Percentiles rank a stretch among this genome's conserved stretches.
Evolutionary conservation across 92 coral and sea anemone genomes (phyloP).

Genomic region (Parazoanthus atlanticus): DNA sequence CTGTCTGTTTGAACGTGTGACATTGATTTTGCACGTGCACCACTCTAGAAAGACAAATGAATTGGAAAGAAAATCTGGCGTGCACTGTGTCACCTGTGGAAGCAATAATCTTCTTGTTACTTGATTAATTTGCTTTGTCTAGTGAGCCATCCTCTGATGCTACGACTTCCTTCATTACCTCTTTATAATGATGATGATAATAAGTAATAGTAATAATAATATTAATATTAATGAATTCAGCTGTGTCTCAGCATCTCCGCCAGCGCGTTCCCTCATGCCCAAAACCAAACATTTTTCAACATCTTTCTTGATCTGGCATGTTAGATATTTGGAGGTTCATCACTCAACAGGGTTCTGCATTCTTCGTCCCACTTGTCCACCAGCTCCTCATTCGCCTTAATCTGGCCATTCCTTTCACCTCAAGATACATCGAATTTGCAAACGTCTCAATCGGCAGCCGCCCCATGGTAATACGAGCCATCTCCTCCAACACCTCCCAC

Average conservation of each 20-base stretch:
- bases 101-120: slow-evolving; percentile 6
- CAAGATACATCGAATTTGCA: neutral
- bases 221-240: neutral
- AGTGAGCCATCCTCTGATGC: slow-evolving; percentile 4
- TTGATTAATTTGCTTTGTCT: neutral
- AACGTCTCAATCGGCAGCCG: neutral
- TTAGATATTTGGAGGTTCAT: slow-evolving; percentile 7
- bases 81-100: no score
- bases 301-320: slow-evolving; percentile 18
- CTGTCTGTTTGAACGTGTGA: no score
- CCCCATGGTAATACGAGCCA: neutral
- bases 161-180: slow-evolving; percentile 18
- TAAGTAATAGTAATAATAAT: no score
- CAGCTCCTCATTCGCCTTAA: neutral
- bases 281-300: slow-evolving; percentile 7
- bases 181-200: no score
- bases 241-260: slow-evolving; percentile 11
- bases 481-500: slow-evolving; percentile 6
- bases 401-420: neutral
- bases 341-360: slow-evolving; percentile 14
- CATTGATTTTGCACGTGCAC: no score
- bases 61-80: no score
- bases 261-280: neutral
- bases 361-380: slow-evolving; percentile 14
- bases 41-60: no score